Evolutionary conservation across 2,797 vertebrate species (phyloP).

Genomic region (Geotrypetes seraphini): DNA sequence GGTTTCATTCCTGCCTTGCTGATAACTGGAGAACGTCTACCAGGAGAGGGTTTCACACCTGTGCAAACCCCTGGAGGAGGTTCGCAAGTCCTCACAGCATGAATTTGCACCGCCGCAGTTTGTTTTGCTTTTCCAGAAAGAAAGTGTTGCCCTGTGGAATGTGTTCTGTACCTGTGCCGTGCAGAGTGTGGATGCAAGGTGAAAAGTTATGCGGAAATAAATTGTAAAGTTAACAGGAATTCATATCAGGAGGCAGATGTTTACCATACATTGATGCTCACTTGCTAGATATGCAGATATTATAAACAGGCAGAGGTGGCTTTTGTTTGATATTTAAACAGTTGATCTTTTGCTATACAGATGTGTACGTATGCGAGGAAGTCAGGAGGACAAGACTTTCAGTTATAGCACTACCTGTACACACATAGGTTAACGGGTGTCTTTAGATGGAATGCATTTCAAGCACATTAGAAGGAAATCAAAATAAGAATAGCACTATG

Average conservation of each 20-base stretch:
- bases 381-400: no score
- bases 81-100: conserved; percentile 44
- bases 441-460: no score
- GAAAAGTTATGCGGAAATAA: conserved; percentile 64
- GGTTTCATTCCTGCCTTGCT: conserved; percentile 34
- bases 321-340: no score
- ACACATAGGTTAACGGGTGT: no score
- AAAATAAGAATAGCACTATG: no score
- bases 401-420: no score
- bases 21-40: conserved; percentile 27
- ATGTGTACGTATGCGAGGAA: no score
- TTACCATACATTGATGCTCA: conserved; percentile 33
- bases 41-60: conserved; percentile 43
- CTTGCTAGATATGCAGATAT: conserved; percentile 35
- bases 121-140: conserved; percentile 42
- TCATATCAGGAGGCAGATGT: conserved; percentile 43
- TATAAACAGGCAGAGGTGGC: no score
- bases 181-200: conserved; percentile 38
- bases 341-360: no score
- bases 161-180: conserved; percentile 47
- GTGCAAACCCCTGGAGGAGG: conserved; percentile 33
- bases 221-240: no score
- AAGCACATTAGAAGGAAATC: no score
- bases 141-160: conserved; percentile 29
- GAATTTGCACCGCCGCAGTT: conserved; percentile 51